Conservation (phyloP, 2,113 vertebrate genomes). For the Epinephelus moara region DNA sequence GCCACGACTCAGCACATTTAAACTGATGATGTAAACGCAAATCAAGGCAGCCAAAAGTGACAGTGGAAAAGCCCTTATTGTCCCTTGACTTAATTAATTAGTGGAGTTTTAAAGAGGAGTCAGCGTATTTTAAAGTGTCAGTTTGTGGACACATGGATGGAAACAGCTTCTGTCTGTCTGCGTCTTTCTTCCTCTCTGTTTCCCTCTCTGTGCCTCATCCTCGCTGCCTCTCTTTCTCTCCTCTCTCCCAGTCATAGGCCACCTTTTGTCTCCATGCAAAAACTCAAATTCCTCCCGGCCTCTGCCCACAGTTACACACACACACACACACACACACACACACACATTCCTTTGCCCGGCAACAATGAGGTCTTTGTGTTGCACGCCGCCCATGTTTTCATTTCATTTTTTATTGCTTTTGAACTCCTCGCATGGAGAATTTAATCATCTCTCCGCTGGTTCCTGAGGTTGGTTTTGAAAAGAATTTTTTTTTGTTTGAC, state of each 20-base stretch:
- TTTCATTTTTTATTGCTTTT: constrained; percentile 82
- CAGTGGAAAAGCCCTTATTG: no score
- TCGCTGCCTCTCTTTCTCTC: constrained; percentile 17
- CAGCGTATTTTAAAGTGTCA: neutral
- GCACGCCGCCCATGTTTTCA: constrained; percentile 73
- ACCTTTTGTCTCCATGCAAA: constrained; percentile 81
- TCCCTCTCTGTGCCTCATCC: constrained; percentile 59
- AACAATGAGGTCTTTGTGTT: constrained; percentile 83
- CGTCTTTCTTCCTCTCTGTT: neutral
- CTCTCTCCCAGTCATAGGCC: constrained; percentile 68
- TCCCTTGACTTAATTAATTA: no score
- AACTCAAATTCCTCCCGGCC: constrained; percentile 79
- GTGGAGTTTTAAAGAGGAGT: neutral
- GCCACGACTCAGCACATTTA: no score
- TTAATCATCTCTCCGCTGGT: constrained; percentile 72
- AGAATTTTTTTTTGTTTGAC: constrained; percentile 50
- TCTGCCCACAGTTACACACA: constrained; percentile 49
- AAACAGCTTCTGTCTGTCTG: constrained; percentile 2
- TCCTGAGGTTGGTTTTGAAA: constrained; percentile 68
- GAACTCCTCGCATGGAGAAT: constrained; percentile 71
- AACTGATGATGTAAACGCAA: no score
- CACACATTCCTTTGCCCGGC: constrained; percentile 59
- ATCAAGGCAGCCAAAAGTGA: no score
- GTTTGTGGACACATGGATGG: constrained; percentile 10
- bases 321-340: neutral